Conservation (phyloP, 2,888 invertebrate species). For the Lasioglossum pauxillum region DNA sequence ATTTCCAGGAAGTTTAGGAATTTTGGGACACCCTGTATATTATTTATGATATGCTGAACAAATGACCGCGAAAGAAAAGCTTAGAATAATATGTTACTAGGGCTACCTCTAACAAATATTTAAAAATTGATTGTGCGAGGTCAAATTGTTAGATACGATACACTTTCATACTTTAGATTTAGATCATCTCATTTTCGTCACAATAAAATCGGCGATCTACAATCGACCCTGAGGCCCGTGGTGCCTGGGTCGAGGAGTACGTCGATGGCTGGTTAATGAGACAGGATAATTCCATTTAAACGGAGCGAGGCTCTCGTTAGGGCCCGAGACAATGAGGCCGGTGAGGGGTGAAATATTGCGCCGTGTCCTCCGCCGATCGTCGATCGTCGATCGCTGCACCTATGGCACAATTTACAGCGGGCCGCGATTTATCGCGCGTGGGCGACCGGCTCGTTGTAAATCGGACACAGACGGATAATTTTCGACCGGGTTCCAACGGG, state of each 20-base stretch:
- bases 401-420: constrained; percentile 38
- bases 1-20: no score
- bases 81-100: no score
- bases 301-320: constrained; percentile 35
- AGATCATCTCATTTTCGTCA: background rate
- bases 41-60: no score
- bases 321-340: constrained; percentile 18
- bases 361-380: constrained; percentile 29
- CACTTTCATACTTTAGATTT: no score
- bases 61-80: no score
- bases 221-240: constrained; percentile 11
- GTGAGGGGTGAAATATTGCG: constrained; percentile 32
- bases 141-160: no score
- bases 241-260: constrained; percentile 16
- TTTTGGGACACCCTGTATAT: no score
- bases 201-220: constrained; percentile 24
- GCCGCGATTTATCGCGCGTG: constrained; percentile 47
- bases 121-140: no score
- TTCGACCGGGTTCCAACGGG: constrained; percentile 41
- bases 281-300: constrained; percentile 49
- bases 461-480: constrained; percentile 46
- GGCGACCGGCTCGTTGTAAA: constrained; percentile 36
- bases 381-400: background rate
- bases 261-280: constrained; percentile 29
- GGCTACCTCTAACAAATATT: no score